Conservation (phyloP, 1,140 invertebrate species). For the Sinella curviseta region DNA sequence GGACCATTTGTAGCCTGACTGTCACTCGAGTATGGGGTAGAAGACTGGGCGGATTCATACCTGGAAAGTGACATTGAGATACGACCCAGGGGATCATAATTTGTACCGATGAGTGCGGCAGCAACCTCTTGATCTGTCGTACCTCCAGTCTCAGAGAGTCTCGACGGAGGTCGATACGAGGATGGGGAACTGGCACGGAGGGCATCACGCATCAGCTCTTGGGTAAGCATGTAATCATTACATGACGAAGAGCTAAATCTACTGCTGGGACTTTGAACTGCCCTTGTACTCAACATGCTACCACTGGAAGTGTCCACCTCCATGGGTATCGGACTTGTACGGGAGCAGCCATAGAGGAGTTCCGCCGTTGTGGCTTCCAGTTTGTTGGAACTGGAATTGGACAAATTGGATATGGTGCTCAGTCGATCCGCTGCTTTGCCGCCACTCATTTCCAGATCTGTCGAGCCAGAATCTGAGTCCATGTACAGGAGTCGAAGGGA, state of each 20-base stretch:
- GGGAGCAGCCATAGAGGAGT: slow-evolving; percentile 28
- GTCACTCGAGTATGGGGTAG: slow-evolving; percentile 62
- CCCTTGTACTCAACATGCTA: slow-evolving; percentile 35
- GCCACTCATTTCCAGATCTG: background rate
- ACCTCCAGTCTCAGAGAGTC: slow-evolving; percentile 56
- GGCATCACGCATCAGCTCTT: slow-evolving; percentile 32
- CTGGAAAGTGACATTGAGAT: slow-evolving; percentile 32
- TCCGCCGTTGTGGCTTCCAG: slow-evolving; percentile 14
- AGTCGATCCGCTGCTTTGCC: slow-evolving; percentile 8
- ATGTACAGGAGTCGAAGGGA: slow-evolving; percentile 39
- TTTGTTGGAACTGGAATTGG: slow-evolving; percentile 2
- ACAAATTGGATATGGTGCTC: slow-evolving; percentile 25
- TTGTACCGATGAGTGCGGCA: slow-evolving; percentile 56
- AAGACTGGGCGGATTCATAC: slow-evolving; percentile 43
- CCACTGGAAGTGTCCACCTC: slow-evolving; percentile 31
- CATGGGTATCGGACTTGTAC: slow-evolving; percentile 35
- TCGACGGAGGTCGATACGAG: slow-evolving; percentile 60
- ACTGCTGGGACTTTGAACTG: slow-evolving; percentile 31
- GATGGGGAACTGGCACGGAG: slow-evolving; percentile 50
- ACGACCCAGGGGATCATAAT: slow-evolving; percentile 36
- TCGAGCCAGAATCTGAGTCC: slow-evolving; percentile 29
- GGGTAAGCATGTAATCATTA: slow-evolving; percentile 36
- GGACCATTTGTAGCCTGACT: background rate
- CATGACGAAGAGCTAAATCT: slow-evolving; percentile 30
- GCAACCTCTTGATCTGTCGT: slow-evolving; percentile 61